Conservation (phyloP, 2,888 invertebrate genomes). For the Schizotus pectinicornis region DNA sequence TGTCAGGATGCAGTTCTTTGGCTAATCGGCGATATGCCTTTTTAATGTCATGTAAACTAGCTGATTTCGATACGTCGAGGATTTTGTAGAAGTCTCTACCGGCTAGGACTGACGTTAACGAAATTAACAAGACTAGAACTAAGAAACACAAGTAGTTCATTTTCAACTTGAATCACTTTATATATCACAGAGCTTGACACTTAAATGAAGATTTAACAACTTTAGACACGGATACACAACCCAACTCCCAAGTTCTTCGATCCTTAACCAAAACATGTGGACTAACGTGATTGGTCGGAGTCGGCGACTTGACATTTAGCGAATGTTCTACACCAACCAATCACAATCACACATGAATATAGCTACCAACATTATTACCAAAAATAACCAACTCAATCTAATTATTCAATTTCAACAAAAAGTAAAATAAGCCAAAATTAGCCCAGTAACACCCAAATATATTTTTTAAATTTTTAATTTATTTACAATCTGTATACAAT, state of each 20-base stretch:
- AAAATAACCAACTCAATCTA: too few species aligned
- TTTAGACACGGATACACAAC: not conserved
- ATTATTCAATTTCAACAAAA: too few species aligned
- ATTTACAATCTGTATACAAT: too few species aligned
- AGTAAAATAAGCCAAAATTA: too few species aligned
- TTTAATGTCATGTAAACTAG: conserved; percentile 93
- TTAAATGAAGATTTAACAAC: not conserved
- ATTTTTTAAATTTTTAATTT: too few species aligned
- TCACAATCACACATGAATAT: too few species aligned
- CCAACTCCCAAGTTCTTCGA: too few species aligned
- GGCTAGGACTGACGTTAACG: conserved; percentile 58
- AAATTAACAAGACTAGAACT: conserved; percentile 37
- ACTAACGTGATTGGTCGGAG: conserved; percentile 43
- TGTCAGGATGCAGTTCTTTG: conserved; percentile 97
- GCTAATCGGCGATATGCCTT: conserved; percentile 96
- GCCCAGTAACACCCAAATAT: too few species aligned
- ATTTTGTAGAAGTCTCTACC: conserved; percentile 95
- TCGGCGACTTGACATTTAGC: too few species aligned
- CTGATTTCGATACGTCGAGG: conserved; percentile 82
- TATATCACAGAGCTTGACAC: conserved; percentile 35
- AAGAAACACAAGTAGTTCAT: conserved; percentile 34
- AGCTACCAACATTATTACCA: too few species aligned
- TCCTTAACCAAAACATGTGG: conserved; percentile 45
- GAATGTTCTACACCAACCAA: too few species aligned
- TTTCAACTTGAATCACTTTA: conserved; percentile 36